A percentile compares a stretch with the other conserved stretches of the same genome.
Evolutionary conservation across 2,888 invertebrate genomes (phyloP).

Genomic region (Ferrisia virgata): DNA sequence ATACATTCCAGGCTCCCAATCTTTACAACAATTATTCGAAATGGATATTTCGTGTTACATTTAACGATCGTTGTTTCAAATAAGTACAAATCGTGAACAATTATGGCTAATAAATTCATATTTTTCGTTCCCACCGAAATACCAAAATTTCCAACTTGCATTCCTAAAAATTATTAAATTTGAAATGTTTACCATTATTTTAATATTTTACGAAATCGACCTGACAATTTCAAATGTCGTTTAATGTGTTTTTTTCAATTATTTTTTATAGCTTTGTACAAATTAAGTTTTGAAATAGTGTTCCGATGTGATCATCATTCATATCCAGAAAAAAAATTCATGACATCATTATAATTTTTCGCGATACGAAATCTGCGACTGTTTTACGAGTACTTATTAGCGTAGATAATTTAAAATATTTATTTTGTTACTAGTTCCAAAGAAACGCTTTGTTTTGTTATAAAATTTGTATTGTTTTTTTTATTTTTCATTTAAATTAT

Average conservation of each 20-base stretch:
- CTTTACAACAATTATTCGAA: constrained; percentile 34
- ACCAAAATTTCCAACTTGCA: constrained; percentile 17
- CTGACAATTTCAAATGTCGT: background rate
- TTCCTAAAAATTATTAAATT: background rate
- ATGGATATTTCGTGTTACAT: constrained; percentile 43
- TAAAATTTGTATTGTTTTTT: constrained; percentile 41
- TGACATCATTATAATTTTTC: background rate
- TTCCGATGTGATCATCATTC: background rate
- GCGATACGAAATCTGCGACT: background rate
- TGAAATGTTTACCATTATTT: background rate
- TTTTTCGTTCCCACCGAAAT: constrained; percentile 36
- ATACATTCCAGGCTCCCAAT: background rate
- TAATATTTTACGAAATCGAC: background rate
- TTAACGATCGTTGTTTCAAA: background rate
- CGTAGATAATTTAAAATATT: constrained; percentile 38
- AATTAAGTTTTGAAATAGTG: background rate
- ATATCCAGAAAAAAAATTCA: background rate
- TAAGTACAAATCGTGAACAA: background rate
- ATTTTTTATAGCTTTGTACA: constrained; percentile 4
- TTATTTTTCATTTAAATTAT: background rate
- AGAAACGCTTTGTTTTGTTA: constrained; percentile 42
- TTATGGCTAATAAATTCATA: background rate
- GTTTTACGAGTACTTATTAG: constrained; percentile 6
- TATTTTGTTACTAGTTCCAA: constrained; percentile 40
- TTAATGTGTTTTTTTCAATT: background rate